Evolutionary conservation across 2,888 invertebrate species (phyloP).

Genomic region (Philaethria dido): DNA sequence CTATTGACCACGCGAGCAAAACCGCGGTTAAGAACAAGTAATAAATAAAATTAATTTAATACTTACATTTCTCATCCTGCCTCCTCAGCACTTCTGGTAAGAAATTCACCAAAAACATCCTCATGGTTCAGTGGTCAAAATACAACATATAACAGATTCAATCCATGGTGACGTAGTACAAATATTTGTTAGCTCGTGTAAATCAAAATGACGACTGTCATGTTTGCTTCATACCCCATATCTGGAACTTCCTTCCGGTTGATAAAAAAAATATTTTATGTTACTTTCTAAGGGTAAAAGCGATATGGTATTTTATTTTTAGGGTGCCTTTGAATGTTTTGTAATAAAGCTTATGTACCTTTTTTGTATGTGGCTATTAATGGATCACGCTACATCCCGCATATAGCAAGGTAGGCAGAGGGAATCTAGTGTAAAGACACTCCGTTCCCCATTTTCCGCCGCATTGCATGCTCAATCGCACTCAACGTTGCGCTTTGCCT

Average conservation of each 20-base stretch:
- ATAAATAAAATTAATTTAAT: neutral
- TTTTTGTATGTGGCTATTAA: no score
- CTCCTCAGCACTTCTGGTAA: conserved; percentile 28
- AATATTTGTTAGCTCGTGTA: conserved; percentile 8
- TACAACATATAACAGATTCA: neutral
- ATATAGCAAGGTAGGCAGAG: no score
- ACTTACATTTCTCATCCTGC: conserved; percentile 34
- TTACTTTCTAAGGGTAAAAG: conserved; percentile 4
- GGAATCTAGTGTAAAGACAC: no score
- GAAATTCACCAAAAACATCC: conserved; percentile 33
- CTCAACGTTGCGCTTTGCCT: no score
- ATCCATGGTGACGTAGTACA: neutral
- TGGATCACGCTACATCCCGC: no score
- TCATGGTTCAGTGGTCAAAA: conserved; percentile 23
- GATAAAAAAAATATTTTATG: conserved; percentile 12
- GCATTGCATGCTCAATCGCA: no score
- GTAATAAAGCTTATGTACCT: no score
- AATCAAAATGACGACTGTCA: conserved; percentile 9
- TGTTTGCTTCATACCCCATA: neutral
- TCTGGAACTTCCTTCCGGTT: conserved; percentile 16
- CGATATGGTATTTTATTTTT: neutral
- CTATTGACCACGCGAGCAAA: no score
- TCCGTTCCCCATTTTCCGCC: no score
- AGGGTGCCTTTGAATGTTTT: neutral
- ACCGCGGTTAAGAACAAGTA: no score